Conservation (phyloP, 2,797 vertebrate species). For the Acrossocheilus wenchowensis region DNA sequence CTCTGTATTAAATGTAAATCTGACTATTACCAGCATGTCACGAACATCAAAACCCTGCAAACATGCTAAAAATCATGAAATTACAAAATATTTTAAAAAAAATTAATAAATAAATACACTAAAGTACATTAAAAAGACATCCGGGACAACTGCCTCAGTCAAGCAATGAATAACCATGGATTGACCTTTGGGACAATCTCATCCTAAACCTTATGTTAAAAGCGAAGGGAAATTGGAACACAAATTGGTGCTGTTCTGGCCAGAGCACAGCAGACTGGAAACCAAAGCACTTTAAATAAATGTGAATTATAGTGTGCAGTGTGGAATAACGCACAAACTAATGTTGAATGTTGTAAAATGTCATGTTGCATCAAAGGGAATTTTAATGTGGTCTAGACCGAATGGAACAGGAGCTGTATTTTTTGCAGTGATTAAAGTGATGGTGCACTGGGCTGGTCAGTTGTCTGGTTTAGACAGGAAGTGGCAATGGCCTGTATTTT, state of each 20-base stretch:
- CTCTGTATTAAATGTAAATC: background rate
- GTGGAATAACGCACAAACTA: slow-evolving; percentile 9
- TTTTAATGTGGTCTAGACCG: slow-evolving; percentile 28
- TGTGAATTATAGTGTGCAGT: slow-evolving; percentile 50
- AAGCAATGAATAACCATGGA: background rate
- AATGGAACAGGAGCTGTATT: slow-evolving; percentile 15
- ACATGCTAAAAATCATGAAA: background rate
- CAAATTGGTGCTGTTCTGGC: slow-evolving; percentile 11
- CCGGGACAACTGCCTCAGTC: background rate
- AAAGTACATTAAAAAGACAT: slow-evolving; percentile 9
- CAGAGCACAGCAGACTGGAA: background rate
- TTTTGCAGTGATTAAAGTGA: slow-evolving; percentile 14
- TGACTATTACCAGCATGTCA: background rate
- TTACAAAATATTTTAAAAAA: background rate
- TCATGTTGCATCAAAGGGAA: slow-evolving; percentile 31
- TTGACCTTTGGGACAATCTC: slow-evolving; percentile 11
- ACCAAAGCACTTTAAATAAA: slow-evolving; percentile 48
- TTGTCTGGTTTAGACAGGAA: slow-evolving; percentile 49
- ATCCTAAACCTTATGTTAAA: background rate
- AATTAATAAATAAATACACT: background rate
- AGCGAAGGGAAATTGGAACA: background rate
- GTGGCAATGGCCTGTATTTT: slow-evolving; percentile 41
- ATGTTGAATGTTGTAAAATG: slow-evolving; percentile 36
- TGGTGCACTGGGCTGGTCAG: slow-evolving; percentile 30
- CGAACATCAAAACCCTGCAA: background rate